Conservation (phyloP, 2,797 vertebrate species). For the Nyctalus aviator region DNA sequence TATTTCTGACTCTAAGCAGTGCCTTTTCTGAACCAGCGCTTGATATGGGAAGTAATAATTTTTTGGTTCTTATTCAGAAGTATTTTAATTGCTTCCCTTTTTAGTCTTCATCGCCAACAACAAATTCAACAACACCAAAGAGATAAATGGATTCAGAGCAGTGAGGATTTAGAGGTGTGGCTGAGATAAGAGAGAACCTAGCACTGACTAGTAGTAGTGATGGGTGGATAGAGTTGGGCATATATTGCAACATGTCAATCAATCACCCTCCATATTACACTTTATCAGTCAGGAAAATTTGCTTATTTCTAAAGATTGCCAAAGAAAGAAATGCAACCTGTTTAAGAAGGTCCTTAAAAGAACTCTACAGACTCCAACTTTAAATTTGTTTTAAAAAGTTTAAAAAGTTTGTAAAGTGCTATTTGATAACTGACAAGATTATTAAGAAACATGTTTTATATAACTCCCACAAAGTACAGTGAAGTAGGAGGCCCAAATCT, state of each 20-base stretch:
- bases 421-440: conserved; percentile 19
- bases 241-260: background rate
- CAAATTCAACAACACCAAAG: background rate
- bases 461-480: conserved; percentile 17
- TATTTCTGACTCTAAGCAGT: background rate
- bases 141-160: background rate
- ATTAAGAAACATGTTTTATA: background rate
- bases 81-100: conserved; percentile 11
- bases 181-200: background rate
- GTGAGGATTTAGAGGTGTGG: background rate
- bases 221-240: background rate
- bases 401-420: background rate
- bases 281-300: background rate
- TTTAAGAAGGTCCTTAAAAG: background rate
- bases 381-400: conserved; percentile 18
- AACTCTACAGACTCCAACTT: conserved; percentile 23
- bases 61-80: background rate
- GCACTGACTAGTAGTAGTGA: background rate
- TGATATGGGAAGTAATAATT: conserved; percentile 15
- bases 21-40: background rate
- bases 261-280: background rate
- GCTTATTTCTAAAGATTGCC: conserved; percentile 5
- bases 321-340: background rate
- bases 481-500: background rate
- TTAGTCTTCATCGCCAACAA: background rate